Evolutionary conservation across 2,113 vertebrate species (phyloP).

Genomic region (Eubucco bourcierii): DNA sequence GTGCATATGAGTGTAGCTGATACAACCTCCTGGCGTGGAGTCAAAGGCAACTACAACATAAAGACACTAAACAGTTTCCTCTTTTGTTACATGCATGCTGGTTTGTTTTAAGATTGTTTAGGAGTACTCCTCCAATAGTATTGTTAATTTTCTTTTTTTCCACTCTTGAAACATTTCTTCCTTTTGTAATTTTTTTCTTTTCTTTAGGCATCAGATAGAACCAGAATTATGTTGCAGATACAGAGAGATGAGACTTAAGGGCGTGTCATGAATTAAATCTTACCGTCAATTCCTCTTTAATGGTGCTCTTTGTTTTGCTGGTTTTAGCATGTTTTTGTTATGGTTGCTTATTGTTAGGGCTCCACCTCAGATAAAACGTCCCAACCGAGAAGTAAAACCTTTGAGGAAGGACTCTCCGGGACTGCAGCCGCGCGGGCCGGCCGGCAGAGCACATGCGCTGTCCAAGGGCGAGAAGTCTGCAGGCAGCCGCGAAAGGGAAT

Average conservation of each 20-base stretch:
- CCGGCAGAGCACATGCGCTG: conserved; percentile 77
- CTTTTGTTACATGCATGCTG: not conserved
- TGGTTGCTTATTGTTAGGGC: conserved; percentile 71
- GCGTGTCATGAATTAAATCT: not conserved
- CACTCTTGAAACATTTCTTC: not conserved
- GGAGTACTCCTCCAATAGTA: not conserved
- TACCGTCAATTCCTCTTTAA: not conserved
- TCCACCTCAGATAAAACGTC: conserved; percentile 84
- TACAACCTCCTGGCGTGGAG: not conserved
- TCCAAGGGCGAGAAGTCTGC: conserved; percentile 79
- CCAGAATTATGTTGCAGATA: not conserved
- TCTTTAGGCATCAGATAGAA: not conserved
- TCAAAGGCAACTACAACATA: not conserved
- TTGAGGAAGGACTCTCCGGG: conserved; percentile 86
- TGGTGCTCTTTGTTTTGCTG: not conserved
- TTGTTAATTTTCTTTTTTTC: not conserved
- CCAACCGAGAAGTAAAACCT: conserved; percentile 83
- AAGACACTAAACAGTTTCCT: not conserved
- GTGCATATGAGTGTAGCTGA: not conserved
- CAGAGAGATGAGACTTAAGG: not conserved
- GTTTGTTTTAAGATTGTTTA: not conserved
- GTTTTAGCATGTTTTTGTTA: conserved; percentile 15
- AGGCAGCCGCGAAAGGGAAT: conserved; percentile 77
- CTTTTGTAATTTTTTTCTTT: not conserved
- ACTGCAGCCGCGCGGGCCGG: conserved; percentile 81